Evolutionary conservation across 2,113 vertebrate species (phyloP).

Genomic region (Salvator merianae): DNA sequence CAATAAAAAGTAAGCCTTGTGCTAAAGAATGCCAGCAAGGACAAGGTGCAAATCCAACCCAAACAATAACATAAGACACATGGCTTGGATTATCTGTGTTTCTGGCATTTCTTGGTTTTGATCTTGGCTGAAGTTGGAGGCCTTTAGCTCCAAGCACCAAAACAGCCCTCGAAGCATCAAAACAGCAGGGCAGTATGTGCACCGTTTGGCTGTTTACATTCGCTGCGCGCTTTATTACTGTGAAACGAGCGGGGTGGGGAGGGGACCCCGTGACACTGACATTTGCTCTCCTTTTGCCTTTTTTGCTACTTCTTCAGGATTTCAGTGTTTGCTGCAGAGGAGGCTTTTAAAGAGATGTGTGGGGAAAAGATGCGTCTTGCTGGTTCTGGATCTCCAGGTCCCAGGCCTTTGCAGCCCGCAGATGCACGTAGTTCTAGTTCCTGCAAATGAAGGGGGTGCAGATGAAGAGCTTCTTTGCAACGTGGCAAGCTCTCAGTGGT

Average conservation of each 20-base stretch:
- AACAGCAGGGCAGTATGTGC: neutral
- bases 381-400: no score
- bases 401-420: no score
- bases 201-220: slow-evolving; percentile 50
- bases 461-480: no score
- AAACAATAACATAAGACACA: slow-evolving; percentile 59
- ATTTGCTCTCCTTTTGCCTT: slow-evolving; percentile 28
- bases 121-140: slow-evolving; percentile 60
- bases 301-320: neutral
- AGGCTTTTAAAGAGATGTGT: no score
- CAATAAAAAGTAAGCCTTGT: slow-evolving; percentile 62
- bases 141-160: slow-evolving; percentile 58
- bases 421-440: no score
- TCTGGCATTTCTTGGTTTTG: slow-evolving; percentile 67
- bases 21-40: slow-evolving; percentile 16
- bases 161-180: no score
- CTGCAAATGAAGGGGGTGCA: no score
- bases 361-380: no score
- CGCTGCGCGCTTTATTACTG: slow-evolving; percentile 6
- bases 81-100: slow-evolving; percentile 63
- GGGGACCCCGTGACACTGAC: slow-evolving; percentile 30
- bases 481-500: no score
- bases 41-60: slow-evolving; percentile 55
- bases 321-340: neutral
- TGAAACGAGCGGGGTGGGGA: slow-evolving; percentile 33